These are phyloP conservation scores for Anthoscopus minutus DNA, from an alignment of 2,113 vertebrate species.

Conservation along the genomic window DNA sequence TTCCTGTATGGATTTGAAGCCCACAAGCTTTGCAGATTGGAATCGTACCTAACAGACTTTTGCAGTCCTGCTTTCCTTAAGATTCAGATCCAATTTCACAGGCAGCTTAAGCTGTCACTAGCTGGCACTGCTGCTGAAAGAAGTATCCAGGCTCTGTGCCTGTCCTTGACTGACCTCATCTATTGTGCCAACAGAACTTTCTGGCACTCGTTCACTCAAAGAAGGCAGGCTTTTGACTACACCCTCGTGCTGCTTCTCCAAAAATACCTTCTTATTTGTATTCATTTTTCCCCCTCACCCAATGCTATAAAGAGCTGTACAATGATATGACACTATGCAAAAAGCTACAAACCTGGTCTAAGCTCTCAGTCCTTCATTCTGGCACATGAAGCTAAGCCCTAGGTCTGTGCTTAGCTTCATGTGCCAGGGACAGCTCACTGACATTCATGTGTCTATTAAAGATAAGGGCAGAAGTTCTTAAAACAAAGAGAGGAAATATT, in stretches of 20 bases:
- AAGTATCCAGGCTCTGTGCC: neutral
- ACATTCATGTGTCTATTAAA: neutral
- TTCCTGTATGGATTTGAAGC: neutral
- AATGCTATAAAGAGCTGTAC: neutral
- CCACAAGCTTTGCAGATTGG: neutral
- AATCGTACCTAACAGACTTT: neutral
- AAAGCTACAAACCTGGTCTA: neutral
- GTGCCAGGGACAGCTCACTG: neutral
- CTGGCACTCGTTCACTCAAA: neutral
- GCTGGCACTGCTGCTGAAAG: neutral
- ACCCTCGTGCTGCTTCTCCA: neutral
- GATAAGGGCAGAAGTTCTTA: neutral
- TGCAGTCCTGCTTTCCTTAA: neutral
- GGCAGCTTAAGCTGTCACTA: neutral
- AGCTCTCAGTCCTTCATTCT: neutral
- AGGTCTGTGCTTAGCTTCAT: neutral
- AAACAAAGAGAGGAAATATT: neutral
- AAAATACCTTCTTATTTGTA: neutral
- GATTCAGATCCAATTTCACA: neutral
- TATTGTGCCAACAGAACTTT: neutral
- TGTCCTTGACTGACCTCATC: neutral
- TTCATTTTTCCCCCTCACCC: fast-evolving
- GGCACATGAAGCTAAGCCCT: too few species aligned
- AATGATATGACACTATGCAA: neutral
- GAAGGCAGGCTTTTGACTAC: neutral